These are phyloP conservation scores for Spodoptera exigua DNA, from an alignment of 2,888 invertebrate genomes.

Conservation along the genomic window DNA sequence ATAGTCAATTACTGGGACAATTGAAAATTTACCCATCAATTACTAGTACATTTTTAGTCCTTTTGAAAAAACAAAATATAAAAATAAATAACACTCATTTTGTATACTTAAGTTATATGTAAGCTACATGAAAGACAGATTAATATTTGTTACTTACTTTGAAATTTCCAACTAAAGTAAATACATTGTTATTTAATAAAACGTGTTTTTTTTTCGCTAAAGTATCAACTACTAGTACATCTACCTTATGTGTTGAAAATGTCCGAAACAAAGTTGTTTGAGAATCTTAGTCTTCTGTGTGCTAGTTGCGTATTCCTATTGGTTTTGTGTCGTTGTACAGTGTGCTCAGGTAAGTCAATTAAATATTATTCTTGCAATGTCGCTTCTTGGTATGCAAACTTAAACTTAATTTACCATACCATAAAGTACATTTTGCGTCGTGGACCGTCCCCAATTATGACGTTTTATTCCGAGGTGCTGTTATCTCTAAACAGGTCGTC, in stretches of 20 bases:
- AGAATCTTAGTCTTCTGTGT: conserved; percentile 11
- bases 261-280: conserved; percentile 47
- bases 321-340: conserved; percentile 10
- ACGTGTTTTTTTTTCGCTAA: no score
- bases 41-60: no score
- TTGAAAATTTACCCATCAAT: no score
- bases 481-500: neutral
- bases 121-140: no score
- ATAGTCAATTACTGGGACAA: no score
- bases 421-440: neutral
- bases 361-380: conserved; percentile 6
- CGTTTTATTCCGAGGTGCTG: neutral
- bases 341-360: conserved; percentile 3
- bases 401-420: neutral
- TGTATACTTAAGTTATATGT: no score
- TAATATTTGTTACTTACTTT: no score
- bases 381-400: neutral
- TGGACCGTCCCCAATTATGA: neutral
- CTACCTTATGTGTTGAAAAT: conserved; percentile 24
- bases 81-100: no score
- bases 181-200: no score
- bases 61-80: no score
- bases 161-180: no score
- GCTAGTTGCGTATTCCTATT: conserved; percentile 9
- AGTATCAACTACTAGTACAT: no score